Evolutionary conservation across 2,888 invertebrate species (phyloP).

Genomic region (Ophion ventricosus): DNA sequence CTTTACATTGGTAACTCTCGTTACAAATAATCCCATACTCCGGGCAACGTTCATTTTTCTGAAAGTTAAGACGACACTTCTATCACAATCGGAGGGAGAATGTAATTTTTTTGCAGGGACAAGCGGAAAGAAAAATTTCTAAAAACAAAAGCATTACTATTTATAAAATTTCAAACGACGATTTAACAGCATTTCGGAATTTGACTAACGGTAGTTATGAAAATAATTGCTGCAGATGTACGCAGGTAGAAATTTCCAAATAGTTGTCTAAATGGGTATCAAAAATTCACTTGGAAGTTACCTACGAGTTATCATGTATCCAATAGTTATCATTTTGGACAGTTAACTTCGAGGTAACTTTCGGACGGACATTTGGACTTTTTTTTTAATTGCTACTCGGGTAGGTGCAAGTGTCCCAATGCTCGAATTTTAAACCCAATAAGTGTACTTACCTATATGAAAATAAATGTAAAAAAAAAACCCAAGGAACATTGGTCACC

Average conservation of each 20-base stretch:
- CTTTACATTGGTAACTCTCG: slow-evolving; percentile 68
- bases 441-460: slow-evolving; percentile 2
- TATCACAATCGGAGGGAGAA: too few relatives aligned
- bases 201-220: background rate
- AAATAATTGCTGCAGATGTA: too few relatives aligned
- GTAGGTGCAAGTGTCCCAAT: background rate
- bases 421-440: background rate
- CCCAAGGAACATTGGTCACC: background rate
- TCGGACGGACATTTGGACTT: background rate
- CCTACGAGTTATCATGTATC: too few relatives aligned
- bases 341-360: too few relatives aligned
- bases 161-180: background rate
- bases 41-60: slow-evolving; percentile 71
- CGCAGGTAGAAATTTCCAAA: too few relatives aligned
- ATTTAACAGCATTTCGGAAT: background rate
- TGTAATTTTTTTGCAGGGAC: background rate
- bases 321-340: too few relatives aligned
- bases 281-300: too few relatives aligned
- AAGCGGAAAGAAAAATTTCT: too few relatives aligned
- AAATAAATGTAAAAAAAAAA: slow-evolving; percentile 11
- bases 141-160: too few relatives aligned
- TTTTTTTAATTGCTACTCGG: background rate
- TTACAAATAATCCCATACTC: slow-evolving; percentile 66
- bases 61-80: background rate
- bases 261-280: too few relatives aligned